Evolutionary conservation across 2,888 invertebrate species (phyloP), one percentile per base, ranked within the genome.

Genomic region (Caenorhabditis angaria): DNA sequence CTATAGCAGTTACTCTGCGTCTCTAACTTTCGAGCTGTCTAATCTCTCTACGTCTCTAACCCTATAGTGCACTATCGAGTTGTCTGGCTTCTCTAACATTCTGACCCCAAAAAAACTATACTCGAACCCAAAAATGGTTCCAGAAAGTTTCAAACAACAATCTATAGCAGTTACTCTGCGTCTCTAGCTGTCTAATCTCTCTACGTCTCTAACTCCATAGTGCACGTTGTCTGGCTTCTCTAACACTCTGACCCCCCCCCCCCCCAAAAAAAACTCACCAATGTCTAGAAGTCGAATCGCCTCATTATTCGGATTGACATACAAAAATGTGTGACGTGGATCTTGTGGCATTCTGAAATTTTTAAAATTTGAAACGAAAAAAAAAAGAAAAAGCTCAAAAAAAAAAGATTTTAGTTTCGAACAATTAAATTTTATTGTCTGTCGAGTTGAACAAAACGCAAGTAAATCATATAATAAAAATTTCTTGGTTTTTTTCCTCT

Each of bases 381-480:
- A 24, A 29, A 32, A n/a, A 3, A 22, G 32, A 56, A 56, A 56
- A 24, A n/a, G n/a, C 35, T 32, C 14, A 41, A 32, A 41, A 61
- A 53, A 53, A 56, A 41, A 47, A 35, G 55, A 60, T 53, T 51
- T 50, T 51, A 61, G 24, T 22, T 53, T 12, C 25, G 14, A 12
- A 50, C 61, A 61, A 61, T 57, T 51, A 67, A 67, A 67, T 67
- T 67, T 67, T 67, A 67, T 67, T 67, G 61, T 67, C 67, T 67
- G 57, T 61, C 67, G 61, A 56, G 61, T 61, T 56, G 60, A 55
- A 56, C 56, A 55, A n/a, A 32, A 32, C 32, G 32, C 32, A 12
- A 32, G 32, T 32, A 32, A 32, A 32, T 32, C 32, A 32, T 32
- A 32, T 32, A 32, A 32, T 32, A 32, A 32, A 8, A 32, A 32